Conservation (phyloP, 2,797 vertebrate genomes). For the Arnoldichthys spilopterus region DNA sequence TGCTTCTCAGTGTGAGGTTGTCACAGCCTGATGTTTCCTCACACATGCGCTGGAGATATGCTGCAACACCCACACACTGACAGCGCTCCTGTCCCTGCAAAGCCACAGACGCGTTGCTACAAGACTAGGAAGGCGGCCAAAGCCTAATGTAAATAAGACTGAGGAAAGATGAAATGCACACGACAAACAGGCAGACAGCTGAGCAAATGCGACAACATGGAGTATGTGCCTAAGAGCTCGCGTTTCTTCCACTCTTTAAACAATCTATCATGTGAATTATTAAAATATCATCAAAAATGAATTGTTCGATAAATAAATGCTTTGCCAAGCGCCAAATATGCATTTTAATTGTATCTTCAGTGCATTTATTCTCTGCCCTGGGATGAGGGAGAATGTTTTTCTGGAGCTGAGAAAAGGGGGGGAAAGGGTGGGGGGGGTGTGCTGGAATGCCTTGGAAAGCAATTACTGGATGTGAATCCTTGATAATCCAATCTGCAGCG, state of each 20-base stretch:
- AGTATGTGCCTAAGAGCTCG: slow-evolving; percentile 72
- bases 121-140: slow-evolving; percentile 75
- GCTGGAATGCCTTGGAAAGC: slow-evolving; percentile 58
- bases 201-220: slow-evolving; percentile 77
- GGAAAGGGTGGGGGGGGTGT: slow-evolving; percentile 25
- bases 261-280: slow-evolving; percentile 77
- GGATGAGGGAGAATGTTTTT: slow-evolving; percentile 59
- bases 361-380: slow-evolving; percentile 49
- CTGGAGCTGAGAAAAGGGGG: slow-evolving; percentile 23
- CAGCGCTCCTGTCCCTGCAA: slow-evolving; percentile 63
- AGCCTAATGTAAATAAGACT: slow-evolving; percentile 75
- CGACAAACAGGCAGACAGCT: slow-evolving; percentile 73
- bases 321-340: slow-evolving; percentile 68
- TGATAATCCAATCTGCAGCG: slow-evolving; percentile 64
- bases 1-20: slow-evolving; percentile 18
- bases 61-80: slow-evolving; percentile 40
- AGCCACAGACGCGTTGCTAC: slow-evolving; percentile 71
- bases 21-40: slow-evolving; percentile 31
- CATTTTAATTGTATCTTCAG: slow-evolving; percentile 65
- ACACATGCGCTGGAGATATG: slow-evolving; percentile 65
- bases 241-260: slow-evolving; percentile 67
- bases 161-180: slow-evolving; percentile 70
- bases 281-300: slow-evolving; percentile 77
- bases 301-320: slow-evolving; percentile 70
- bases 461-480: slow-evolving; percentile 54